Evolutionary conservation across 2,888 invertebrate species (phyloP).

Genomic region (Brachylomia viminalis): DNA sequence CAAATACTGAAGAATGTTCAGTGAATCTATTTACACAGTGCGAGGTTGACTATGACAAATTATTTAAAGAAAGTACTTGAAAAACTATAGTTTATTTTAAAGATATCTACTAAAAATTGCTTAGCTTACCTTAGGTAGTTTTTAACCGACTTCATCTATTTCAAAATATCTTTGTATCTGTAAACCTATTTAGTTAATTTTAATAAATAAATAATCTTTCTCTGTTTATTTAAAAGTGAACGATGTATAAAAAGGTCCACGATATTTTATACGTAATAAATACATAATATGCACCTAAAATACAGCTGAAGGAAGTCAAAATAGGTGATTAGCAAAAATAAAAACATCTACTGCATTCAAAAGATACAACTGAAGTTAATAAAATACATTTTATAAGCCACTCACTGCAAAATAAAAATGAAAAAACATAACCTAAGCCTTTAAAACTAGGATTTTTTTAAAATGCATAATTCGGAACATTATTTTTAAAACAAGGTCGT

Average conservation of each 20-base stretch:
- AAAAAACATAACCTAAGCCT: neutral
- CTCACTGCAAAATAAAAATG: neutral
- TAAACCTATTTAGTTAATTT: constrained; percentile 7
- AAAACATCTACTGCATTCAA: neutral
- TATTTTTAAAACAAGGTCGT: constrained; percentile 1
- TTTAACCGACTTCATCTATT: constrained; percentile 24
- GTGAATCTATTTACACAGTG: constrained; percentile 49
- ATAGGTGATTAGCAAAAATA: neutral
- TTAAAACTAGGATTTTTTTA: neutral
- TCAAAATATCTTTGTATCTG: constrained; percentile 17
- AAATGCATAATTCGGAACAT: constrained; percentile 8
- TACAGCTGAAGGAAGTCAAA: neutral
- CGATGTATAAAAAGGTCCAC: neutral
- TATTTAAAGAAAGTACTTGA: neutral
- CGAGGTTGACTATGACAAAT: neutral
- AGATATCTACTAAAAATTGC: neutral
- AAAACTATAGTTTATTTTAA: constrained; percentile 11
- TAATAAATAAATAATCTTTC: constrained; percentile 16
- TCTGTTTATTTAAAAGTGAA: constrained; percentile 13
- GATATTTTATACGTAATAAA: neutral
- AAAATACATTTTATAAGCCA: neutral
- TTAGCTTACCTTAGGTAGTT: constrained; percentile 29
- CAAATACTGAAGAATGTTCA: neutral
- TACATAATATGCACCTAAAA: neutral
- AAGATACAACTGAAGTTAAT: neutral